Conservation (phyloP, 2,888 invertebrate species). For the Flabesymbios commensalis region DNA sequence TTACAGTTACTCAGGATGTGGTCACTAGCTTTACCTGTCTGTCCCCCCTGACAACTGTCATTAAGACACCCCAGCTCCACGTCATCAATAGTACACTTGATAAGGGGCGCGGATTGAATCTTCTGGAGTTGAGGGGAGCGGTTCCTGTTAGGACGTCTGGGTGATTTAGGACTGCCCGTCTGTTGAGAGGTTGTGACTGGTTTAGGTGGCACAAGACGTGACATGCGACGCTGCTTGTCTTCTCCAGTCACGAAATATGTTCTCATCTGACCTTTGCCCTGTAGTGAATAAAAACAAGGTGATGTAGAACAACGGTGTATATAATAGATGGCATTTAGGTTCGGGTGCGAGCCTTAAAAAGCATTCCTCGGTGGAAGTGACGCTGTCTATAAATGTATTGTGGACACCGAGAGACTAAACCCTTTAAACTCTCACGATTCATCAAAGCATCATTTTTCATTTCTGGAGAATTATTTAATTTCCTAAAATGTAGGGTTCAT, state of each 20-base stretch:
- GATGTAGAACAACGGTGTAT: background rate
- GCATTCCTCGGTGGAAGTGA: too few species aligned
- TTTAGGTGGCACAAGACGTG: background rate
- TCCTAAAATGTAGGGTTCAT: too few species aligned
- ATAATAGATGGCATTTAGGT: background rate
- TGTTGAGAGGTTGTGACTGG: background rate
- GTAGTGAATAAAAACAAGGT: background rate
- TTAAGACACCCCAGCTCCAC: background rate
- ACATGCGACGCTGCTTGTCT: slow-evolving; percentile 15
- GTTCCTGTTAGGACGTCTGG: background rate
- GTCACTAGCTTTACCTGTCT: too few species aligned
- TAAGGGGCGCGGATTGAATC: slow-evolving; percentile 11
- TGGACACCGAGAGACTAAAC: too few species aligned
- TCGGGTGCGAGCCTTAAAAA: too few species aligned
- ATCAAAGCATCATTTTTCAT: too few species aligned
- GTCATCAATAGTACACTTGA: background rate
- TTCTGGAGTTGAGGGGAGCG: slow-evolving; percentile 7
- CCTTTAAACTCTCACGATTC: too few species aligned
- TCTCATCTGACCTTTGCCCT: slow-evolving; percentile 31
- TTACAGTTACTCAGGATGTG: too few species aligned
- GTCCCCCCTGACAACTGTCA: too few species aligned
- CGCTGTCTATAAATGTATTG: too few species aligned
- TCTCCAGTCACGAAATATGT: slow-evolving; percentile 33
- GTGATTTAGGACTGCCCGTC: background rate
- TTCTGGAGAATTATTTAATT: too few species aligned